Base-by-base conservation (phyloP, 2,113 vertebrate species). In the Apteryx owenii region DNA sequence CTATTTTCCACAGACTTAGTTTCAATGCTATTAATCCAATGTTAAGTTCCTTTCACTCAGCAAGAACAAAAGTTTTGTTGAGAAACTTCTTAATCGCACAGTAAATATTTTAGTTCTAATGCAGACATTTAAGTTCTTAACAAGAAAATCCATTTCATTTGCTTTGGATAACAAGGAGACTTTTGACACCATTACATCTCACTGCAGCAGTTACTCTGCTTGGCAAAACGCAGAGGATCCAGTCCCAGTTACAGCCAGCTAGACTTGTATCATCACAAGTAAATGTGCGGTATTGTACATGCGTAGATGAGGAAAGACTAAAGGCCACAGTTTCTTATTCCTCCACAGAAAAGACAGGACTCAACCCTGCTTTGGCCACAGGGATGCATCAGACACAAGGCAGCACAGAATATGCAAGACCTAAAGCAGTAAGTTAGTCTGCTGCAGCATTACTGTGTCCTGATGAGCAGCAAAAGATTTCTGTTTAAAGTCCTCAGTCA, bases 1-100 rank as follows among this genome's bases (percentile, higher is more conserved):
- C 70, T 72, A n/a, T 89, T 95, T 96, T 90, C 40, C 88, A 81
- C 40, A 82, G 78, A 26, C 73, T 94, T 90, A 65, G 62, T 77
- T 94, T 89, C 66, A 95, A 80, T 89, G 33, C 40, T 62, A 19
- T 73, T 94, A 97, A 92, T 94, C 73, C 54, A 87, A 72, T 14
- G 10, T 50, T 51, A 95, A 93, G 46, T 86, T 90, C 76, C 46
- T 88, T 76, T 71, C 71, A 90, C 53, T 76, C 48, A 90, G 58
- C 53, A 81, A 90, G 77, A 96, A 96, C 85, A 94, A 65, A 96
- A 96, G 80, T 96, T 95, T 48, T 82, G 33, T 94, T 94, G 69
- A 95, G 87, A 81, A 96, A 95, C 73, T 93, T 95, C 54, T 54
- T 96, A 96, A 95, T 87, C 21, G 0, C 77, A 78, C 33, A 68